Percentiles rank a stretch among this genome's conserved stretches.
These are phyloP conservation scores for Lypha dubia DNA, from an alignment of 2,888 invertebrate genomes.

Conservation along the genomic window DNA sequence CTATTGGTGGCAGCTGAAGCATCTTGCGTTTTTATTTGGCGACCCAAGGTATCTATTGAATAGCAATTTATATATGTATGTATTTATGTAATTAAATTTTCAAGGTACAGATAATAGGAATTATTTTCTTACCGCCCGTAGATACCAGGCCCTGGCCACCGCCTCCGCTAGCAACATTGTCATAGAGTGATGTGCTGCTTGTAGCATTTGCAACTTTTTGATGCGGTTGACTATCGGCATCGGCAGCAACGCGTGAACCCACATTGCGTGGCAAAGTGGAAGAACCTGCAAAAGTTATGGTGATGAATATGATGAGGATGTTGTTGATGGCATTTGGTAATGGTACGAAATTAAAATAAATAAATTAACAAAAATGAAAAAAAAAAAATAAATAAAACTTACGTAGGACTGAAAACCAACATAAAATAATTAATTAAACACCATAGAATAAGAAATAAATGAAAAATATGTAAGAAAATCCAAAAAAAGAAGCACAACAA, in stretches of 20 bases:
- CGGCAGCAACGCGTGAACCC: slow-evolving; percentile 80
- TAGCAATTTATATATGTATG: too few species aligned
- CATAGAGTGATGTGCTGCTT: slow-evolving; percentile 94
- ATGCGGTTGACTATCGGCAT: slow-evolving; percentile 83
- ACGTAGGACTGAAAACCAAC: slow-evolving; percentile 30
- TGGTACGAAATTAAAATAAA: slow-evolving; percentile 46
- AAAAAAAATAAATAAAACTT: slow-evolving; percentile 27
- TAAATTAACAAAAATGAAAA: too few species aligned
- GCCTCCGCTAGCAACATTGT: slow-evolving; percentile 87
- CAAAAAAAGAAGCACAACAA: background rate
- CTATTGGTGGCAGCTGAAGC: slow-evolving; percentile 87
- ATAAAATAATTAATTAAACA: slow-evolving; percentile 16
- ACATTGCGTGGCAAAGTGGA: slow-evolving; percentile 90
- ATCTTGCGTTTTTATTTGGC: slow-evolving; percentile 89
- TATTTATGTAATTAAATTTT: slow-evolving; percentile 14
- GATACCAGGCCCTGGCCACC: slow-evolving; percentile 55
- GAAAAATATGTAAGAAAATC: background rate
- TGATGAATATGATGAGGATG: slow-evolving; percentile 78
- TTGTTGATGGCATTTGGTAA: slow-evolving; percentile 72
- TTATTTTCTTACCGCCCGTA: slow-evolving; percentile 57
- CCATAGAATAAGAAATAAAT: slow-evolving; percentile 5
- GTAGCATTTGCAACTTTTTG: slow-evolving; percentile 92
- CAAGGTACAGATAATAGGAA: background rate
- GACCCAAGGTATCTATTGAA: slow-evolving; percentile 84
- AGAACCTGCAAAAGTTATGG: slow-evolving; percentile 86